These are phyloP conservation scores for Chaenocephalus aceratus DNA, from an alignment of 2,113 vertebrate species.

Conservation along the genomic window DNA sequence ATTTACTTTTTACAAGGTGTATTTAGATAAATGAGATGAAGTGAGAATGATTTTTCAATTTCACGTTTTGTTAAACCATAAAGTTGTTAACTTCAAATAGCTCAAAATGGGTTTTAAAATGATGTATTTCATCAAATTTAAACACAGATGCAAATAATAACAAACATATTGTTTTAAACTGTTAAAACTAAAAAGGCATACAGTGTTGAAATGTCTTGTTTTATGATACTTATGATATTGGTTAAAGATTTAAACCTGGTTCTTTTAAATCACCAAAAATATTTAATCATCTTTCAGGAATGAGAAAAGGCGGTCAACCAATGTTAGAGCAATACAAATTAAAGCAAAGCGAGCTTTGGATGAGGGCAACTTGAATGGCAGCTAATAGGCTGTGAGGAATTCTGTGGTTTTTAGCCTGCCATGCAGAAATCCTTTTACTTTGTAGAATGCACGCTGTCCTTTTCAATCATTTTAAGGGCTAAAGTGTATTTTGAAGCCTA, in stretches of 20 bases:
- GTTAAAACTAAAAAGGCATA: background rate
- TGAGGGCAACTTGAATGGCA: slow-evolving; percentile 57
- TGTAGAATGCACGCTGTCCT: slow-evolving; percentile 19
- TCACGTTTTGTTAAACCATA: background rate
- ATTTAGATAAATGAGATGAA: background rate
- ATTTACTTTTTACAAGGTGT: background rate
- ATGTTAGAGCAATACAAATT: slow-evolving; percentile 40
- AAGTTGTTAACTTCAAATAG: background rate
- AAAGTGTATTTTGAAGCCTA: background rate
- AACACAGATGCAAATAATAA: background rate
- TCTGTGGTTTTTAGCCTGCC: slow-evolving; percentile 69
- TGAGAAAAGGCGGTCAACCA: slow-evolving; percentile 43
- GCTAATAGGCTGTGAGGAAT: slow-evolving; percentile 63
- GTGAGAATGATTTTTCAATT: background rate
- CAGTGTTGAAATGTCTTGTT: background rate
- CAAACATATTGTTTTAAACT: too few relatives aligned
- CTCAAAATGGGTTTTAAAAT: background rate
- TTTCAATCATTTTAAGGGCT: slow-evolving; percentile 8
- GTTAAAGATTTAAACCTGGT: background rate
- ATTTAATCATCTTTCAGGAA: slow-evolving; percentile 50
- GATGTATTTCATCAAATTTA: background rate
- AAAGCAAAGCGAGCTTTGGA: slow-evolving; percentile 53
- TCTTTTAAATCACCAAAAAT: slow-evolving; percentile 12
- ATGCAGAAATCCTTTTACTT: slow-evolving; percentile 35
- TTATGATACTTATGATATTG: background rate